These are phyloP conservation scores for Marasmarcha lunaedactyla DNA, from an alignment of 2,888 invertebrate species.

Conservation along the genomic window DNA sequence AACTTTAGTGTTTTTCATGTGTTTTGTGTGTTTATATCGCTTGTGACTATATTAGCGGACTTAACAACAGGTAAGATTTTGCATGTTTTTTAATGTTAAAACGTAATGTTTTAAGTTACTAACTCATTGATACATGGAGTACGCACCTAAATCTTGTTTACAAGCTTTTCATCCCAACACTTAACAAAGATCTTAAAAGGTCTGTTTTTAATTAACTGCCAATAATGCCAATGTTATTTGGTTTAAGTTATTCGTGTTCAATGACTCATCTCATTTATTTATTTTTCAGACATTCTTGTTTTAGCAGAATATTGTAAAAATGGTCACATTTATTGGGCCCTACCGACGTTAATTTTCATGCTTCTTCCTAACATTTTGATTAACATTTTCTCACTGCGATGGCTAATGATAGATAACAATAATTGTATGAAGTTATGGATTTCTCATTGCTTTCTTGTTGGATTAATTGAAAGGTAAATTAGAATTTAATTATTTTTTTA, in stretches of 20 bases:
- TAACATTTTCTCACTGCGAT: conserved; percentile 72
- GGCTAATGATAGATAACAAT: conserved; percentile 63
- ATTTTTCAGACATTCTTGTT: conserved; percentile 68
- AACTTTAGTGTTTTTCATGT: conserved; percentile 63
- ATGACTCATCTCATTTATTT: no score
- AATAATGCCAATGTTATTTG: no score
- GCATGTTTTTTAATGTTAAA: conserved; percentile 11
- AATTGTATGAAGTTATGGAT: conserved; percentile 61
- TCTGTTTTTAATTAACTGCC: no score
- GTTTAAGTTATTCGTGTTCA: no score
- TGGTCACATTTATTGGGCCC: conserved; percentile 67
- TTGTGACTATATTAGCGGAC: conserved; percentile 70
- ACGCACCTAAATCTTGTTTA: no score
- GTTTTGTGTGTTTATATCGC: conserved; percentile 66
- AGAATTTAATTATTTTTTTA: no score
- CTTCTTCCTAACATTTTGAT: conserved; percentile 67
- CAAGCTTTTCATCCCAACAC: no score
- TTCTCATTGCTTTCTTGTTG: conserved; percentile 64
- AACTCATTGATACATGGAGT: no score
- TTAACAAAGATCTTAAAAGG: no score
- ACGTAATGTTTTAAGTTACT: no score
- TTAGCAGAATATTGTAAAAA: conserved; percentile 69
- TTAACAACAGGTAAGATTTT: conserved; percentile 65
- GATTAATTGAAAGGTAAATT: conserved; percentile 68
- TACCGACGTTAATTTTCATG: conserved; percentile 64